phyloP scores from a whole-genome alignment of 1,140 invertebrate species.

The Rhynchophorus ferrugineus region DNA sequence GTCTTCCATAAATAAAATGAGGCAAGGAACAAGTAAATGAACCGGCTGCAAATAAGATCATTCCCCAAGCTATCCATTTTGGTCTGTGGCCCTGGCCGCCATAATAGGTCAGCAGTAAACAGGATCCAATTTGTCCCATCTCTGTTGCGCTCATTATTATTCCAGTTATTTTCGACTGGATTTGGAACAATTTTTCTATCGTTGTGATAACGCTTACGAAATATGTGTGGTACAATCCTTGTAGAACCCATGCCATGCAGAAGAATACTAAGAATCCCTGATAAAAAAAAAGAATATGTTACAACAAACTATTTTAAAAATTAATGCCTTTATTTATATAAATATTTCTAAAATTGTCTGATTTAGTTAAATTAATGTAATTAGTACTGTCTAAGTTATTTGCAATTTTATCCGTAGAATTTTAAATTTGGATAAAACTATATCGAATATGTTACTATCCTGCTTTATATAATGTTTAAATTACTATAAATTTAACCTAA shows the following conservation, averaged over 20 bases:
- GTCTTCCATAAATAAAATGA: constrained; percentile 71
- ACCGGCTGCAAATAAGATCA: constrained; percentile 80
- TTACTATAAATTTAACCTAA: too few relatives aligned
- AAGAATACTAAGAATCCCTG: constrained; percentile 76
- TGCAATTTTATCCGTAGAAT: too few relatives aligned
- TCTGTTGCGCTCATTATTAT: constrained; percentile 90
- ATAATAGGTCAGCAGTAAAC: constrained; percentile 85
- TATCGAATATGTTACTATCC: too few relatives aligned
- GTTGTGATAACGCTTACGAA: constrained; percentile 95
- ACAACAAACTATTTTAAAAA: too few relatives aligned
- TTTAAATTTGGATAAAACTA: too few relatives aligned
- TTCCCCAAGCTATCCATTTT: constrained; percentile 92
- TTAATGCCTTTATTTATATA: too few relatives aligned
- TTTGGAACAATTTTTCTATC: constrained; percentile 92
- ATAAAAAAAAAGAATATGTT: not conserved
- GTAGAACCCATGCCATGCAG: constrained; percentile 80
- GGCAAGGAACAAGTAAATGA: constrained; percentile 81
- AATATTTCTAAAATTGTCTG: too few relatives aligned
- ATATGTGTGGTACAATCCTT: constrained; percentile 93
- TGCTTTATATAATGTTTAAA: too few relatives aligned
- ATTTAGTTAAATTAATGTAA: too few relatives aligned
- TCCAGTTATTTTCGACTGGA: constrained; percentile 90
- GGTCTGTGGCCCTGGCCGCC: constrained; percentile 89
- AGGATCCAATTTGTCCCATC: constrained; percentile 86
- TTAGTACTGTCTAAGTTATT: too few relatives aligned